Evolutionary conservation across 2,113 vertebrate genomes (phyloP), one percentile per base, ranked within the genome.

Genomic region (Glaucidium brasilianum): DNA sequence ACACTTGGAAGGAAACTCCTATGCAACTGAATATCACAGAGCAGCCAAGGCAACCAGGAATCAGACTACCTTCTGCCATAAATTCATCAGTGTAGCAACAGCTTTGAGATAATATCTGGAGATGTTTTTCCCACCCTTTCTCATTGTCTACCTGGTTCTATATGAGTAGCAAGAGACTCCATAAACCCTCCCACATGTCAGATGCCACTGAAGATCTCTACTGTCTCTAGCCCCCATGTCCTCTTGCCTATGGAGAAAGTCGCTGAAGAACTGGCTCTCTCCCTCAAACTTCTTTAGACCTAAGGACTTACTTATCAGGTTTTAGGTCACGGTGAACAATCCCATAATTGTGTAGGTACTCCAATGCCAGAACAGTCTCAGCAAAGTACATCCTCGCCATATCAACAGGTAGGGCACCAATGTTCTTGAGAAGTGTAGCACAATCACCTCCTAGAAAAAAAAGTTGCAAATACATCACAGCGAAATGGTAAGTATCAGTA

Each of bases 251-350:
- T 4, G 12, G n/a, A 90, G 39, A 67, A 93, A 82, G 34, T 4
- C 30, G 21, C 22, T 58, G 35, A 92, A 74, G 59, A 81, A 92
- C 7, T 26, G 26, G 2, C 20, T 67, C 34, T 11, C 62, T 37
- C 18, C 11, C 25, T 62, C 14, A 45, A 82, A n/a, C 15, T 62
- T 64, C 43, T 67, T 53, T 94, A 74, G 66, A 52, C n/a, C 22
- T 91, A 19, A 79, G 59, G 35, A 92, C 98, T 93, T 98, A 99
- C 99, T 99, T 99, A 98, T 99, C 99, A 59, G 99, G 99, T 97
- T 99, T 99, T 37, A 99, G 99, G 97, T 99, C 99, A 67, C 99
- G 97, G 97, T 99, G 99, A n/a, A 99, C 99, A 52, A 99, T 99
- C 96, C 99, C 99, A 7, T 99, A 99, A 95, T 99, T 99, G 97